Evolutionary conservation across 2,113 vertebrate species (phyloP).

Genomic region (Ochotona princeps): DNA sequence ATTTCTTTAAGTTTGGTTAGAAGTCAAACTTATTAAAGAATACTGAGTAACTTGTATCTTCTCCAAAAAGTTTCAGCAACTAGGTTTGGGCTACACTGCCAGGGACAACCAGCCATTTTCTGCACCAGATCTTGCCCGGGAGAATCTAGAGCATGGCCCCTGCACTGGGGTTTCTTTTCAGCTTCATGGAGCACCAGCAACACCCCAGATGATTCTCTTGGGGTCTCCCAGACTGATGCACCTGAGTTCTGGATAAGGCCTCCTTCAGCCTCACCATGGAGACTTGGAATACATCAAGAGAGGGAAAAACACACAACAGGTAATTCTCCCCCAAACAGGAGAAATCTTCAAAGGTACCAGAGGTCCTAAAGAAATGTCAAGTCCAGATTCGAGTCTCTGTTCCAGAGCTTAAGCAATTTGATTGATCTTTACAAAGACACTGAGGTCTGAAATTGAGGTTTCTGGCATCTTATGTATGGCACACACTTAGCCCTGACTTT

Average conservation of each 20-base stretch:
- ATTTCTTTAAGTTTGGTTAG: neutral
- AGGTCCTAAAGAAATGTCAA: neutral
- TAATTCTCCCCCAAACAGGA: neutral
- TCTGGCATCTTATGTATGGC: neutral
- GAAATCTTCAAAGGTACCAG: neutral
- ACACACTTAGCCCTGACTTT: neutral
- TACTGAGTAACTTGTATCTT: neutral
- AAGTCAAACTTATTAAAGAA: slow-evolving; percentile 27
- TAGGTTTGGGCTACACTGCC: neutral
- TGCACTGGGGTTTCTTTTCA: too few species aligned
- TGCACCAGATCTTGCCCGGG: neutral
- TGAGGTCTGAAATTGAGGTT: neutral
- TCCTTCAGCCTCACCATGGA: neutral
- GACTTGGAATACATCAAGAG: neutral
- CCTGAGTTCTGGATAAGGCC: neutral
- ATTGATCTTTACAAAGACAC: neutral
- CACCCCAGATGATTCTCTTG: neutral
- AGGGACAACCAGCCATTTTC: neutral
- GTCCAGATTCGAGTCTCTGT: neutral
- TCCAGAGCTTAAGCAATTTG: neutral
- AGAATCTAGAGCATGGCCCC: too few species aligned
- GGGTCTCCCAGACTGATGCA: neutral
- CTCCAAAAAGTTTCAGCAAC: neutral
- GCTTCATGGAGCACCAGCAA: too few species aligned
- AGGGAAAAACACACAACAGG: neutral